Percentiles rank a stretch among this genome's conserved stretches.
These are phyloP conservation scores for Melanocharis versteri DNA, from an alignment of 2,113 vertebrate genomes.

Conservation along the genomic window DNA sequence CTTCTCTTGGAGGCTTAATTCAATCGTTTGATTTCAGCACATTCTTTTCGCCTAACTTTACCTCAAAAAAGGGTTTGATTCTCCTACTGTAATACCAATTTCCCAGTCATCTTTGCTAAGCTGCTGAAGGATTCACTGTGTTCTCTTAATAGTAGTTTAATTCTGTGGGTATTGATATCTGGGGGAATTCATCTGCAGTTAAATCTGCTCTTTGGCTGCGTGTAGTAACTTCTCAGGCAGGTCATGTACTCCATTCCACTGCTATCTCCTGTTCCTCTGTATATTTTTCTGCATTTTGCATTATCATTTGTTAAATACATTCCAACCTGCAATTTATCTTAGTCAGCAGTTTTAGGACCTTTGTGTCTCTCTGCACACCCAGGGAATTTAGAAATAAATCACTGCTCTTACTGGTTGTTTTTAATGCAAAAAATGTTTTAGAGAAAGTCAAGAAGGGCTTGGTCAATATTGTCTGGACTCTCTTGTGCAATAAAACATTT, in stretches of 20 bases:
- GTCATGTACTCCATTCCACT: constrained; percentile 32
- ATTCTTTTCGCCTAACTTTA: background rate
- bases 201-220: constrained; percentile 16
- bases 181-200: background rate
- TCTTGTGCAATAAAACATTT: constrained; percentile 26
- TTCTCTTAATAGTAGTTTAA: background rate
- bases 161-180: constrained; percentile 16
- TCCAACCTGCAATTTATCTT: constrained; percentile 57
- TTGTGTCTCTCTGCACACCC: background rate
- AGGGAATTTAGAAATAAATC: constrained; percentile 63
- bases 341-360: constrained; percentile 66
- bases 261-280: constrained; percentile 45
- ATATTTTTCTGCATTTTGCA: constrained; percentile 57
- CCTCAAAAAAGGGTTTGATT: background rate
- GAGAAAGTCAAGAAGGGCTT: constrained; percentile 14
- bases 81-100: background rate
- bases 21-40: background rate
- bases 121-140: background rate
- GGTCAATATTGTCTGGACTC: constrained; percentile 19
- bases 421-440: constrained; percentile 51
- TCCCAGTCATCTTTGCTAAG: background rate
- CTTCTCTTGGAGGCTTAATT: background rate
- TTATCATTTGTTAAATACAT: constrained; percentile 65
- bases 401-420: constrained; percentile 3
- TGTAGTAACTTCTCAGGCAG: constrained; percentile 52